Conservation (phyloP, 2,113 vertebrate genomes). For the Dicrurus megarhynchus region DNA sequence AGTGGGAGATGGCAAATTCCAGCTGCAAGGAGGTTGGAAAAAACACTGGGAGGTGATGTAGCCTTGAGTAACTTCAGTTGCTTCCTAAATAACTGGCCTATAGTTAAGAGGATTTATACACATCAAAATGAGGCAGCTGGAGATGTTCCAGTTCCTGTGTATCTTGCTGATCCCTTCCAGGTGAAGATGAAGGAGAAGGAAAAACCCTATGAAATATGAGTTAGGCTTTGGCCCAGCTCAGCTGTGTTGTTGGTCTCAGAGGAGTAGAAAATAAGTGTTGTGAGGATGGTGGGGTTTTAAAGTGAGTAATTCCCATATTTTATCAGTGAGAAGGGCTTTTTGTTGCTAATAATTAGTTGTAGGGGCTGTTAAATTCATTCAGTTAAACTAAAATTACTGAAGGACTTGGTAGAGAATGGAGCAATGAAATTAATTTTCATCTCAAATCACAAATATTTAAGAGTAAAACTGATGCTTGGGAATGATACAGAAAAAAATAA, state of each 20-base stretch:
- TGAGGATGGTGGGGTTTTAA: background rate
- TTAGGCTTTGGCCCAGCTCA: background rate
- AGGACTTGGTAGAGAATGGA: background rate
- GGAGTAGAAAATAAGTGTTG: background rate
- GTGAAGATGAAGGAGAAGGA: background rate
- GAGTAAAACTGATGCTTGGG: background rate
- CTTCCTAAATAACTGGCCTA: background rate
- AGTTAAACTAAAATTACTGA: background rate
- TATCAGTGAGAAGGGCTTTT: background rate
- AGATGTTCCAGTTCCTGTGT: background rate
- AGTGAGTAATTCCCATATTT: background rate
- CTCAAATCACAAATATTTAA: background rate
- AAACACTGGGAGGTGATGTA: background rate
- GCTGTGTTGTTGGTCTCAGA: background rate
- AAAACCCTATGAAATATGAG: accelerated
- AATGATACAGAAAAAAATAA: background rate
- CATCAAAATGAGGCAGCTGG: background rate
- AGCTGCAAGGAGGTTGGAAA: background rate
- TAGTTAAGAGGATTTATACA: background rate
- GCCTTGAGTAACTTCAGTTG: background rate
- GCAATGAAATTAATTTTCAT: accelerated
- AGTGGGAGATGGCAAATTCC: background rate
- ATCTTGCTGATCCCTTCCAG: background rate
- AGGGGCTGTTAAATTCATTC: background rate
- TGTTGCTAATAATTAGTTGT: background rate